Base-by-base conservation (phyloP, 2,113 vertebrate genomes). In the Podarcis raffonei region DNA sequence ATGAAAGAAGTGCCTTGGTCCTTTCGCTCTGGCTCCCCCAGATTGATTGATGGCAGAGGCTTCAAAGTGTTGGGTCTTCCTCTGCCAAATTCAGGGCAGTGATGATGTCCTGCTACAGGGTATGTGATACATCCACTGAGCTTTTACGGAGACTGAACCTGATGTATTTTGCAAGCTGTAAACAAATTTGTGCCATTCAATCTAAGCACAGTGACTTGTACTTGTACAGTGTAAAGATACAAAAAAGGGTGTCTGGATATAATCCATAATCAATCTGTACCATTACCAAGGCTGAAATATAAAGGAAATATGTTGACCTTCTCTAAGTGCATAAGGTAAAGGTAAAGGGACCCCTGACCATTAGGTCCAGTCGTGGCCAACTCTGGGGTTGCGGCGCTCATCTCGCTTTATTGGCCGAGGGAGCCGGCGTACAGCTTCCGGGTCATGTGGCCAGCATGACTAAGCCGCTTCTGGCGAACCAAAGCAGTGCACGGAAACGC, bases 1-100 rank as follows among this genome's bases (percentile, higher is more conserved):
- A 91, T 48, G 82, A 27, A 91, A 88, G 15, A 6, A 13, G 39
- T 7, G 7, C 25, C 90, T 72, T 77, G 83, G 0, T 69, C 89
- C 42, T 89, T 89, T 25, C 30, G 11, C 3, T 0, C 37, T 78
- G 74, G 57, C 32, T 76, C 3, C 3, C 25, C 9, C 42, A 86
- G 66, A 23, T 11, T 79, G n/a, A 65, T 16, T 0, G 1, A 3
- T 12, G 16, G n/a, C 30, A 86, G 75, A 79, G 69, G 30, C 30
- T 35, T 20, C 27, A 77, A 48, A 35, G 39, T 1, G 27, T 66
- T 25, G 1, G 25, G 62, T 27, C 69, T 79, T 42, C 25, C 22
- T 72, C 39, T 81, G 71, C 53, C 32, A 39, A 35, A 84, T 59
- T 76, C 30, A 89, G 75, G 30, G 3, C 13, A 23, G 62, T 37